Conservation (phyloP, 2,113 vertebrate species). For the Mormyrus lacerda region DNA sequence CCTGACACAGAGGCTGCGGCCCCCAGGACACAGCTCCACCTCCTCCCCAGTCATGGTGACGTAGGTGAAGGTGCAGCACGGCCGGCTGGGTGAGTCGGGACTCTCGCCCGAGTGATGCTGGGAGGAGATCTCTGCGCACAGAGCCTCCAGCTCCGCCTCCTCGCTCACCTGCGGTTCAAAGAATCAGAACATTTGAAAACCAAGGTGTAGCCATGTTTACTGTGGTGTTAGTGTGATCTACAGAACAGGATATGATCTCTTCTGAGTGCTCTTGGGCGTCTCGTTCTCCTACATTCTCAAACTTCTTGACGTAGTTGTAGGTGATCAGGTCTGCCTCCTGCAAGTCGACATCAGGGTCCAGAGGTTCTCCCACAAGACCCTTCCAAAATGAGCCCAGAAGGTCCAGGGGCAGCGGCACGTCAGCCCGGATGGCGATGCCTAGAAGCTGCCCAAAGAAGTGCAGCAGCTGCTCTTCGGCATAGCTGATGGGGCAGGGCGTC, state of each 20-base stretch:
- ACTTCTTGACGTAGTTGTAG: conserved; percentile 89
- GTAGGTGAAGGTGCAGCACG: conserved; percentile 91
- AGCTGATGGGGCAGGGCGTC: conserved; percentile 86
- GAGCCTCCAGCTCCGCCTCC: conserved; percentile 79
- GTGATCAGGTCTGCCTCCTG: conserved; percentile 91
- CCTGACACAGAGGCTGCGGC: conserved; percentile 78
- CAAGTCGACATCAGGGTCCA: conserved; percentile 80
- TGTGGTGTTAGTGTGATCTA: neutral
- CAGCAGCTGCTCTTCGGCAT: conserved; percentile 88
- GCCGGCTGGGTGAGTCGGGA: conserved; percentile 82
- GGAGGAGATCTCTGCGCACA: conserved; percentile 88
- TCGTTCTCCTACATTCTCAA: conserved; percentile 72
- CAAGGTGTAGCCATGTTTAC: neutral
- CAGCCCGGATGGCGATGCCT: conserved; percentile 88
- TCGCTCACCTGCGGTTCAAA: conserved; percentile 67
- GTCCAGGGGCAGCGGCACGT: conserved; percentile 89
- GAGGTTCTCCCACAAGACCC: conserved; percentile 77
- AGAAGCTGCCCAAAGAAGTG: conserved; percentile 93
- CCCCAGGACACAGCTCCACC: conserved; percentile 84
- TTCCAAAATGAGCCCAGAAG: conserved; percentile 94
- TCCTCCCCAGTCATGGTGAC: conserved; percentile 86
- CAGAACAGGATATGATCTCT: neutral
- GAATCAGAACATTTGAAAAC: neutral
- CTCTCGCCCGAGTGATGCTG: conserved; percentile 84
- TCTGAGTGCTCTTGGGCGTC: neutral